Conservation (phyloP, 2,888 invertebrate genomes). For the Anoplius nigerrimus region DNA sequence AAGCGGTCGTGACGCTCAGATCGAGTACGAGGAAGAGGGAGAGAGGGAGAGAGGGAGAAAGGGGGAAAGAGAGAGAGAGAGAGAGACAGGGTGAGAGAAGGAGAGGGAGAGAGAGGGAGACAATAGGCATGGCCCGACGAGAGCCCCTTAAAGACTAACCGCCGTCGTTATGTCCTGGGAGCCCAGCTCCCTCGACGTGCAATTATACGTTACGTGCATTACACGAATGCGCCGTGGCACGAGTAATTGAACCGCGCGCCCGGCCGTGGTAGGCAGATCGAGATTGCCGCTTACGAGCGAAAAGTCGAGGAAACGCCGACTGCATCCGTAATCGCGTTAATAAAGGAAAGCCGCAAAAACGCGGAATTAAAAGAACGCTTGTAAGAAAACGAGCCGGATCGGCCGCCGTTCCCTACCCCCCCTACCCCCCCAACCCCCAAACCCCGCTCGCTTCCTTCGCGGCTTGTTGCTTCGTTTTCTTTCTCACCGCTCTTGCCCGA, state of each 20-base stretch:
- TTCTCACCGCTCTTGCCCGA: too few species aligned
- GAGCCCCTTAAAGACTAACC: slow-evolving; percentile 31
- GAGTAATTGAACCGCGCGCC: slow-evolving; percentile 4
- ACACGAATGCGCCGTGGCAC: slow-evolving; percentile 14
- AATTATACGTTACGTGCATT: slow-evolving; percentile 33
- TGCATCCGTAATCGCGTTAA: slow-evolving; percentile 3
- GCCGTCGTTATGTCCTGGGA: slow-evolving; percentile 20
- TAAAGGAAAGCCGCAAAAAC: slow-evolving; percentile 8
- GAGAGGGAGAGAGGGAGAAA: neutral
- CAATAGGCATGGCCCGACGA: slow-evolving; percentile 23
- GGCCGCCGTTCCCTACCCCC: too few species aligned
- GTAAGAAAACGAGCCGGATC: too few species aligned
- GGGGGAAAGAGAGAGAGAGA: neutral
- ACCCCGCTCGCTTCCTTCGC: too few species aligned
- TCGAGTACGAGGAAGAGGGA: neutral
- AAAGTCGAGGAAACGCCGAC: neutral
- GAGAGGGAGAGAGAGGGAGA: neutral
- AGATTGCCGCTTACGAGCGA: slow-evolving; percentile 5
- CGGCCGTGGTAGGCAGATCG: neutral
- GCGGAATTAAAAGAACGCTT: neutral
- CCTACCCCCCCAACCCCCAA: too few species aligned
- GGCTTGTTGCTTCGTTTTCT: too few species aligned
- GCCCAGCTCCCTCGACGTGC: slow-evolving; percentile 16
- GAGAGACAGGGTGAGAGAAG: neutral
- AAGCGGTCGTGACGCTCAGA: too few species aligned